phyloP scores from a whole-genome alignment of 2,113 vertebrate species.

The Nothoprocta pentlandii region DNA sequence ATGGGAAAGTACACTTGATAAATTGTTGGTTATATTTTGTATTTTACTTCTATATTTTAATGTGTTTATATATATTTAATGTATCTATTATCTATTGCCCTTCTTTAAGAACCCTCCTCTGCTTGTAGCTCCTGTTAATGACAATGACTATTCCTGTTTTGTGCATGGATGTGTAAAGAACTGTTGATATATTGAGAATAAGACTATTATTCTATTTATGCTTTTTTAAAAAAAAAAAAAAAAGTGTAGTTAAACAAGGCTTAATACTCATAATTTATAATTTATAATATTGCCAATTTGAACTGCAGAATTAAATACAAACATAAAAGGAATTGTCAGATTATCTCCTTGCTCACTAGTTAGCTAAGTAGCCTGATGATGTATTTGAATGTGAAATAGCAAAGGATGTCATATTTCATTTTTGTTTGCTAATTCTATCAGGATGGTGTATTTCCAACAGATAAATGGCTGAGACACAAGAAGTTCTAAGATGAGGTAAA shows the following conservation, averaged over 20 bases:
- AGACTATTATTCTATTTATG: neutral
- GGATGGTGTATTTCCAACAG: neutral
- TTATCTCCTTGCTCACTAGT: conserved; percentile 7
- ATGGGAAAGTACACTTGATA: neutral
- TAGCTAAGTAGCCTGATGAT: conserved; percentile 25
- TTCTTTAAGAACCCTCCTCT: neutral
- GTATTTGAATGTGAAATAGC: conserved; percentile 15
- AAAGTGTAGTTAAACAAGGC: neutral
- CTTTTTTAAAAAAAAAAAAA: neutral
- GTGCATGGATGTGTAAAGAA: neutral
- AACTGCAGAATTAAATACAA: conserved; percentile 49
- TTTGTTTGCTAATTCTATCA: conserved; percentile 23
- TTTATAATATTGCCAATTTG: neutral
- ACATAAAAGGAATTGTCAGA: conserved; percentile 28
- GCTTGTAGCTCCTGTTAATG: neutral
- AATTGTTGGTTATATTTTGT: neutral
- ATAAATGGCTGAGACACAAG: neutral
- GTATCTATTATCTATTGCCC: neutral
- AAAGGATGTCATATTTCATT: neutral
- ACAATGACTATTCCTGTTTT: neutral
- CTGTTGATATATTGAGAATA: neutral
- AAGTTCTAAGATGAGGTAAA: conserved; percentile 25
- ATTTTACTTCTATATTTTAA: neutral
- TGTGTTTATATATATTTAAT: neutral
- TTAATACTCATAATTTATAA: conserved; percentile 30